Evolutionary conservation across 2,888 invertebrate genomes (phyloP).

Genomic region (Ephialtes manifestator): DNA sequence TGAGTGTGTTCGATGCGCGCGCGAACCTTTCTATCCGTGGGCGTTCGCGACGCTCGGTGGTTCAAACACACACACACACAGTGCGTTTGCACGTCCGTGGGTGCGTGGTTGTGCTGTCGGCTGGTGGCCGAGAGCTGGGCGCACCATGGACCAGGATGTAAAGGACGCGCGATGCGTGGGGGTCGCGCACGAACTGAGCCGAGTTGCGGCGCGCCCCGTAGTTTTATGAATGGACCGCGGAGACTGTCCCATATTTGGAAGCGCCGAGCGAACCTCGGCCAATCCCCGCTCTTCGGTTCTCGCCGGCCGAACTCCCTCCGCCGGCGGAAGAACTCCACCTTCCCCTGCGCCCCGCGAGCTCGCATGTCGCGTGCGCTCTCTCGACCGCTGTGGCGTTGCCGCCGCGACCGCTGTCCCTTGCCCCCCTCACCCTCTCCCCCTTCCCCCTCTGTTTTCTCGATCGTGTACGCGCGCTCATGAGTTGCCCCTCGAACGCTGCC

Average conservation of each 20-base stretch:
- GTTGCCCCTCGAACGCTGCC: slow-evolving; percentile 66
- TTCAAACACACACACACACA: too few relatives aligned
- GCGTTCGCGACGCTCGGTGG: slow-evolving; percentile 66
- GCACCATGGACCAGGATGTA: slow-evolving; percentile 73
- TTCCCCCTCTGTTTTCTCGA: slow-evolving; percentile 36
- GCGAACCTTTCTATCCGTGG: slow-evolving; percentile 63
- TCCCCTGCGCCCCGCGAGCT: slow-evolving; percentile 73
- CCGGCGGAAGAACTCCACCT: slow-evolving; percentile 58
- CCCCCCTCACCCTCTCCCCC: neutral
- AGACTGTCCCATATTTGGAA: slow-evolving; percentile 94
- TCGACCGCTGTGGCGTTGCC: slow-evolving; percentile 23
- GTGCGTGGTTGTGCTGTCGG: slow-evolving; percentile 54
- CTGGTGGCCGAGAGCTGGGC: slow-evolving; percentile 46
- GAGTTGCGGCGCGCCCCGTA: slow-evolving; percentile 90
- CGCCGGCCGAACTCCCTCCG: slow-evolving; percentile 66
- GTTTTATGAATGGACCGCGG: slow-evolving; percentile 94
- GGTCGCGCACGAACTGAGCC: slow-evolving; percentile 88
- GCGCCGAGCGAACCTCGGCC: slow-evolving; percentile 88
- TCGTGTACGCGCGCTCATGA: slow-evolving; percentile 63
- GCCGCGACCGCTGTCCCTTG: neutral
- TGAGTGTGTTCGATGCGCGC: slow-evolving; percentile 8
- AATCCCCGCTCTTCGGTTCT: slow-evolving; percentile 85
- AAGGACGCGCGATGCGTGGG: slow-evolving; percentile 85
- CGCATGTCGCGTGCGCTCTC: slow-evolving; percentile 63
- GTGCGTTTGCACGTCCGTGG: slow-evolving; percentile 28